A percentile compares a stretch with the other conserved stretches of the same genome.
phyloP scores from a whole-genome alignment of 2,797 vertebrate genomes.

The Catostomus latipinnis region DNA sequence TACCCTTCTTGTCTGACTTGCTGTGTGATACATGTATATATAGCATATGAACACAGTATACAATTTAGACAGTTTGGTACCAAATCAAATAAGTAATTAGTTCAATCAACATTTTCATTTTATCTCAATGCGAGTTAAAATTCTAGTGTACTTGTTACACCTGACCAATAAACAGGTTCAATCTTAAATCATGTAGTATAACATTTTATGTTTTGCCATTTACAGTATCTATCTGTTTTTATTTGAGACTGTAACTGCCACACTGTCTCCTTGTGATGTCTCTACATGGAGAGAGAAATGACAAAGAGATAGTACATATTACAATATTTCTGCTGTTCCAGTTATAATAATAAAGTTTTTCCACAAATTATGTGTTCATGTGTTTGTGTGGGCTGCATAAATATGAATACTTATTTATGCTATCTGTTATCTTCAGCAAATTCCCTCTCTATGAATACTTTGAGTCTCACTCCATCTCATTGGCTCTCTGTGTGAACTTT shows the following conservation, averaged over 20 bases:
- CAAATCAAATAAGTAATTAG: constrained; percentile 21
- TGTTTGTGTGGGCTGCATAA: constrained; percentile 5
- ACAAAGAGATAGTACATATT: constrained; percentile 75
- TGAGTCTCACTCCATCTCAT: constrained; percentile 35
- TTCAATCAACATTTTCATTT: constrained; percentile 29
- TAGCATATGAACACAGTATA: constrained; percentile 31
- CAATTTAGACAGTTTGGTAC: constrained; percentile 53
- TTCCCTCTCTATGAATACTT: not conserved
- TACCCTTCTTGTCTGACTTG: constrained; percentile 47
- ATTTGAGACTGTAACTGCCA: constrained; percentile 18
- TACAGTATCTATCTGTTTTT: constrained; percentile 26
- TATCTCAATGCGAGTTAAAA: not conserved
- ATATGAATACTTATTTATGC: not conserved
- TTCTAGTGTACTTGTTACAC: not conserved
- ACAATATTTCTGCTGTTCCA: constrained; percentile 64
- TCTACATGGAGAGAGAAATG: constrained; percentile 35
- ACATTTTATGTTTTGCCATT: constrained; percentile 4
- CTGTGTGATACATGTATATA: constrained; percentile 51
- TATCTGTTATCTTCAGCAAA: not conserved
- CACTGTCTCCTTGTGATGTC: constrained; percentile 50
- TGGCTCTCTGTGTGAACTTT: constrained; percentile 49
- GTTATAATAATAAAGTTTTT: constrained; percentile 75
- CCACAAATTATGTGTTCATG: constrained; percentile 40
- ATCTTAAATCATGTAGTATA: constrained; percentile 20
- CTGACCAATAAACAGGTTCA: not conserved